A percentile compares a stretch with the other conserved stretches of the same genome.
Conservation (phyloP, 2,888 invertebrate species). For the Arge pagana region DNA sequence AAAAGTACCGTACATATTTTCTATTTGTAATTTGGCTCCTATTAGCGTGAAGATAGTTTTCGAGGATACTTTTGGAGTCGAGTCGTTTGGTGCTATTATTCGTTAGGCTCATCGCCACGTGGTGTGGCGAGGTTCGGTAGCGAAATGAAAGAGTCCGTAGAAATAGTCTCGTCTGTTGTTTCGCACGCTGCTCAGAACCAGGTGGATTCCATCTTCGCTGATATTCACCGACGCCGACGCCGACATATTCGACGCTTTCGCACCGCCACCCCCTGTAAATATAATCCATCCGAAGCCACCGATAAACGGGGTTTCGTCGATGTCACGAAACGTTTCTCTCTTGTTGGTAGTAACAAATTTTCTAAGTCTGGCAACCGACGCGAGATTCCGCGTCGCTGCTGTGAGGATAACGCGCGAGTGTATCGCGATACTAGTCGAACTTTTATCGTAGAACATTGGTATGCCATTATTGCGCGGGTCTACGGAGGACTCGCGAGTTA, state of each 20-base stretch:
- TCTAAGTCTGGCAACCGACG: conserved; percentile 40
- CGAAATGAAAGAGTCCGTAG: too few relatives aligned
- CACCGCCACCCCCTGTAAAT: conserved; percentile 72
- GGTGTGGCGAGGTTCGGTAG: too few relatives aligned
- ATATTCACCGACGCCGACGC: conserved; percentile 65
- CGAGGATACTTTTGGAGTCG: too few relatives aligned
- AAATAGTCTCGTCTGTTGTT: too few relatives aligned
- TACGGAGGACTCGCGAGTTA: too few relatives aligned
- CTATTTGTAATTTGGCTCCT: too few relatives aligned
- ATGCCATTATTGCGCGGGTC: too few relatives aligned
- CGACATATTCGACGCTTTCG: conserved; percentile 68
- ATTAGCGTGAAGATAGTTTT: too few relatives aligned
- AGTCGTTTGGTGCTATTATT: too few relatives aligned
- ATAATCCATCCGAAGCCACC: conserved; percentile 70
- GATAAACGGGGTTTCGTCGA: conserved; percentile 45
- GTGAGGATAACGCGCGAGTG: conserved; percentile 26
- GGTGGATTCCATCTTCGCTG: conserved; percentile 70
- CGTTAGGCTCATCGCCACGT: too few relatives aligned
- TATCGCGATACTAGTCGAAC: conserved; percentile 22
- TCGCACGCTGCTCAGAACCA: conserved; percentile 54
- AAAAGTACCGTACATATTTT: too few relatives aligned
- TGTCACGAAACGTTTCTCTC: conserved; percentile 38
- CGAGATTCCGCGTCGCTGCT: conserved; percentile 27
- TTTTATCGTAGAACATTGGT: too few relatives aligned
- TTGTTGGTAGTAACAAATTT: conserved; percentile 40